Evolutionary conservation across 2,888 invertebrate genomes (phyloP), one percentile per base, ranked within the genome.

Genomic region (Scaptomyza polygonia): DNA sequence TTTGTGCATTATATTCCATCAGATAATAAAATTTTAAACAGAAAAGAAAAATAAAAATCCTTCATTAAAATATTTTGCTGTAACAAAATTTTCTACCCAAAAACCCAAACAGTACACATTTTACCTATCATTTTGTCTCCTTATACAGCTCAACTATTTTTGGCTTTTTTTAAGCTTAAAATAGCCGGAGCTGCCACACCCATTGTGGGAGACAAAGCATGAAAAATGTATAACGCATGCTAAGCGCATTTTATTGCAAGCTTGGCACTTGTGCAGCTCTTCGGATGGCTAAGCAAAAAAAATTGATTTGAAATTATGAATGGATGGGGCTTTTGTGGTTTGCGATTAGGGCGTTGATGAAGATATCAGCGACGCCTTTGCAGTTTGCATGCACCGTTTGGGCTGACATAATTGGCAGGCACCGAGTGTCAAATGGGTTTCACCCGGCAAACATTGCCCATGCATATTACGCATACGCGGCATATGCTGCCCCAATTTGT

Each of bases 381-480:
- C 11, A 43, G 70, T 25, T 67, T 62, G 64, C 42, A 72, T 61
- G 45, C 42, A 36, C 36, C 43, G 56, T 55, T 58, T 77, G 57
- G 55, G 49, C 51, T 59, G 47, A 54, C 21, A 63, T 55, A 68
- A 51, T 76, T 54, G 62, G 43, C 49, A 12, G 34, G 32, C 29
- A 51, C 39, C 39, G 5, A 21, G 29, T 29, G 39, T 4, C 8
- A 51, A 54, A 49, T 42, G 52, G 43, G 34, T 43, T 67, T 67
- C 27, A 32, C 18, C 32, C 29, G 9, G 45, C 9, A 30, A 27
- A 45, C 40, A 27, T 21, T 40, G 14, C 32, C 16, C 42, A 40
- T 49, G 39, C 40, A 43, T 59, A 79, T 73, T 51, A 78, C 71
- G 72, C 67, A 81, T 85, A 85, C 82, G 69, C 62, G 47, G 47